A percentile compares a stretch with the other conserved stretches of the same genome.
These are phyloP conservation scores for Halcyon malimbica DNA, from an alignment of 2,113 vertebrate species.

Conservation along the genomic window DNA sequence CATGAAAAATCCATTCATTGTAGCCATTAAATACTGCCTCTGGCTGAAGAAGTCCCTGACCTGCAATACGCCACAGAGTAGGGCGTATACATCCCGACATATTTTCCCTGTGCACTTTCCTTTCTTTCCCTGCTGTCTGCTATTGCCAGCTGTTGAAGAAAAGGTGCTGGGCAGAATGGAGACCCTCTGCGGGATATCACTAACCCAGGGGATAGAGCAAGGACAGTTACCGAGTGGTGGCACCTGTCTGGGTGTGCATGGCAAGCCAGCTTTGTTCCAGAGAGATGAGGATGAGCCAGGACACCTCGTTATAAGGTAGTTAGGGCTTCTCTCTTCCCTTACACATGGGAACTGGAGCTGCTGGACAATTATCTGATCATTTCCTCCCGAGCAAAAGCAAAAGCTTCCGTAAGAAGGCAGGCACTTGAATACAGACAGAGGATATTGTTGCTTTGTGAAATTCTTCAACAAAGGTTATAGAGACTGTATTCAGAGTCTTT, in stretches of 20 bases:
- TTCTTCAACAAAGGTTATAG: not conserved
- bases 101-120: not conserved
- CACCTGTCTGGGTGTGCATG: not conserved
- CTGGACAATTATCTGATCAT: not conserved
- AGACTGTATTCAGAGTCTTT: not conserved
- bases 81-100: not conserved
- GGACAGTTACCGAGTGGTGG: not conserved
- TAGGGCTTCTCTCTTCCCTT: not conserved
- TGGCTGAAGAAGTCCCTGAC: not conserved
- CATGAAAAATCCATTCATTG: not conserved
- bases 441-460: not conserved
- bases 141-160: not conserved
- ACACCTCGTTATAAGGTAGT: rapidly evolving
- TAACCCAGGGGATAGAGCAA: rapidly evolving
- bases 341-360: rapidly evolving
- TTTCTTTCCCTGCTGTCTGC: not conserved
- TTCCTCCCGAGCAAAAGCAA: not conserved
- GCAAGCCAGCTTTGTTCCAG: not conserved
- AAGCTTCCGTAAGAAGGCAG: not conserved
- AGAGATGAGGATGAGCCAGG: not conserved
- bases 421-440: not conserved
- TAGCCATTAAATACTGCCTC: not conserved
- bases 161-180: not conserved
- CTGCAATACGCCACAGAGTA: not conserved
- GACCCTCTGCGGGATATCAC: not conserved